Evolutionary conservation across 2,797 vertebrate species (phyloP), one percentile per base, ranked within the genome.

Genomic region (Ctenochaetus hawaiiensis): DNA sequence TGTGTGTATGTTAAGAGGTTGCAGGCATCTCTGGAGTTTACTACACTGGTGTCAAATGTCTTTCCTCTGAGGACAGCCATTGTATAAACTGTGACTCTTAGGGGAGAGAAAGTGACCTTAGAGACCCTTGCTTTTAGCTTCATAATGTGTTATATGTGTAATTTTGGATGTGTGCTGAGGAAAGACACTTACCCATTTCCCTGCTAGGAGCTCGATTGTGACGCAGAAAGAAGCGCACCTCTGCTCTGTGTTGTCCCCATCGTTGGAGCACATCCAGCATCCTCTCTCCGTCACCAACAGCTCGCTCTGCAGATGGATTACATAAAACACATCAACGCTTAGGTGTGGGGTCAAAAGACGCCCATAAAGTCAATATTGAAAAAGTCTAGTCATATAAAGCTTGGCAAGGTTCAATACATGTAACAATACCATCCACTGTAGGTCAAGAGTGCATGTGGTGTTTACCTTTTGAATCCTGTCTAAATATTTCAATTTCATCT

Each of bases 141-240:
- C 26, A 13, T 1, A 11, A 11, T 53, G 1, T 65, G 56, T 22
- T 67, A 16, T 34, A 44, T 61, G 16, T 41, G n/a, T 16, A 3
- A 30, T 6, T 34, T n/a, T 7, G 23, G 11, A 63, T 30, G 8
- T 16, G 58, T n/a, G 45, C 4, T 69, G 59, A 6, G 76, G 16
- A 17, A 1, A 9, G 43, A 66, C 59, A 54, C 94, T 67, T 73
- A 99, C 98, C 97, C 2, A 94, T 74, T 72, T 97, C 97, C 61
- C 95, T 88, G 85, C 89, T 89, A 0, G 96, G 95, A 4, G 96
- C 86, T 34, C 94, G 93, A 5, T 98, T 97, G 1, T 99, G 97
- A 9, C 98, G 97, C 67, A 99, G 94, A 67, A 98, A 99, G 94
- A 99, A 99, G 5, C 95, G 96, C 78, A 98, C 97, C 79, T 99